These are phyloP conservation scores for Amphiprion clarkii DNA, from an alignment of 2,797 vertebrate genomes.

Conservation along the genomic window DNA sequence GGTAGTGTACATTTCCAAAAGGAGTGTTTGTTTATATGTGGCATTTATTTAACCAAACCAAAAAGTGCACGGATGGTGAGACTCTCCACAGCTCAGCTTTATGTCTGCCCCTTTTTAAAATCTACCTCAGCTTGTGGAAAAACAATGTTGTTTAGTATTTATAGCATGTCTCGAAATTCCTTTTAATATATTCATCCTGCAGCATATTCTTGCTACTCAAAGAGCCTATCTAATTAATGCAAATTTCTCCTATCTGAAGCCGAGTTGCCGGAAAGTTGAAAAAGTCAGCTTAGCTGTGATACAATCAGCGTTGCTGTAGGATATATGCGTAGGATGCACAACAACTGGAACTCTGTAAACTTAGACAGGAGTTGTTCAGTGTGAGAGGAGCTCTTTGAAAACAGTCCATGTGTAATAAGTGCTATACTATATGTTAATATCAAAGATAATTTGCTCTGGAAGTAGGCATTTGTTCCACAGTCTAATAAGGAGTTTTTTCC, in stretches of 20 bases:
- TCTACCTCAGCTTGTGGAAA: slow-evolving; percentile 16
- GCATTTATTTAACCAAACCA: background rate
- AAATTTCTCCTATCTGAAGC: slow-evolving; percentile 79
- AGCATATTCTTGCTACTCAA: slow-evolving; percentile 74
- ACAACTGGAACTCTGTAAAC: slow-evolving; percentile 69
- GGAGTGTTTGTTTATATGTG: background rate
- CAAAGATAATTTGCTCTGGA: slow-evolving; percentile 44
- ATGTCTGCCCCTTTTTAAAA: slow-evolving; percentile 13
- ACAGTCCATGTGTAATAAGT: slow-evolving; percentile 66
- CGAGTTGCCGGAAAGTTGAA: slow-evolving; percentile 81
- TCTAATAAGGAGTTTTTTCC: slow-evolving; percentile 7
- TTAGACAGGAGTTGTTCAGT: slow-evolving; percentile 43
- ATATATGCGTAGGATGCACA: slow-evolving; percentile 74
- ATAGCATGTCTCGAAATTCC: slow-evolving; percentile 55
- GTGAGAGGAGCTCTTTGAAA: slow-evolving; percentile 58
- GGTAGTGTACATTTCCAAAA: slow-evolving; percentile 9
- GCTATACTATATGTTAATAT: slow-evolving; percentile 50
- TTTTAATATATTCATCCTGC: slow-evolving; percentile 78
- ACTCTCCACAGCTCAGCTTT: slow-evolving; percentile 9
- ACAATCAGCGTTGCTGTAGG: slow-evolving; percentile 77
- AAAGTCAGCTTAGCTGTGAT: slow-evolving; percentile 80
- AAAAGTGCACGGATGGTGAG: background rate
- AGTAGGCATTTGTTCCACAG: slow-evolving; percentile 25
- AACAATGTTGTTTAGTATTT: slow-evolving; percentile 70
- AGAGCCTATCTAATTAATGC: slow-evolving; percentile 85